Evolutionary conservation across 2,888 invertebrate species (phyloP), one percentile per base, ranked within the genome.

Genomic region (Caenorhabditis japonica): DNA sequence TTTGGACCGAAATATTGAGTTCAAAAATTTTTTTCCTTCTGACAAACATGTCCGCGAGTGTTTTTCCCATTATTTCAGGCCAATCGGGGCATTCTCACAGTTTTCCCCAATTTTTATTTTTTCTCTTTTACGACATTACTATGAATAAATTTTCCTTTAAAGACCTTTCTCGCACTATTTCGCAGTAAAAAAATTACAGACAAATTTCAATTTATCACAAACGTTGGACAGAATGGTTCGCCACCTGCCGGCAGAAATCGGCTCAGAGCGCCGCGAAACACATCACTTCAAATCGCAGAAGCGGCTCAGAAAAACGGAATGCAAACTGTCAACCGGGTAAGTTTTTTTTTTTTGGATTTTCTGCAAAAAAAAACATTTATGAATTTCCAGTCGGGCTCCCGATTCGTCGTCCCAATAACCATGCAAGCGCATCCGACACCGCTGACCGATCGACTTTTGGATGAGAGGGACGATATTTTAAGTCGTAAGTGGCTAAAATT

Each of bases 401-500:
- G 62, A 13, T 78, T 76, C 43, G 76, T 72, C 2, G 70, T 78
- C 17, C 78, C 78, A 8, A 60, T 76, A 13, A 71, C 76, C 3
- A 51, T 76, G 51, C 76, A 78, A 55, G 75, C 78, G 0, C 78
- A 78, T 47, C 73, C 76, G 12, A 71, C 66, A 15, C 70, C 55
- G 17, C 27, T 78, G 0, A 76, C 60, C 33, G 78, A 78, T 46
- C 41, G 49, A 13, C 51, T 76, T 25, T 47, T 73, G 7, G 68
- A 70, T 21, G 75, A 76, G 4, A 68, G 58, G 23, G 68, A 69
- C 33, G 78, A 78, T 68, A 78, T 76, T 68, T 38, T 78, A 12
- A 74, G 58, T 41, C 74, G 78, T 78, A n/a, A 39, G 72, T 60
- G 21, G 33, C 8, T n/a, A 5, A 25, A 25, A 17, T 15, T 33